Conservation (phyloP, 2,113 vertebrate genomes). For the Callopanchax toddi region DNA sequence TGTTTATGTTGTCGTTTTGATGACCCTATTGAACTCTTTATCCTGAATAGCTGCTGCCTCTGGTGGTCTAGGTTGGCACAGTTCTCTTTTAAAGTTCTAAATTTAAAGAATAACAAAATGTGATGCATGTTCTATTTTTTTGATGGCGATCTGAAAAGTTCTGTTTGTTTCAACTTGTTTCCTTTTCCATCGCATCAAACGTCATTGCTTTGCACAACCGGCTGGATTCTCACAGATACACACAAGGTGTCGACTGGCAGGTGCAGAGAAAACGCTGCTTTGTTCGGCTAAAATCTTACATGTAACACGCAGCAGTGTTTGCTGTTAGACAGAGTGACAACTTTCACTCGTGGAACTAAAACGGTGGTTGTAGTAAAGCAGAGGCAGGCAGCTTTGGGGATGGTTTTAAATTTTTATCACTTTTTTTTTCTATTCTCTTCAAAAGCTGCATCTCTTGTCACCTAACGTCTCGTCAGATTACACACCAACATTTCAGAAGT, state of each 20-base stretch:
- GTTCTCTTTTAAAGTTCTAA: no score
- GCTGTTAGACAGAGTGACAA: not conserved
- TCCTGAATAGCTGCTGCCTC: slow-evolving; percentile 1
- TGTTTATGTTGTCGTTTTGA: slow-evolving; percentile 47
- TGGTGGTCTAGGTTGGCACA: not conserved
- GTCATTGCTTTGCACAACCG: not conserved
- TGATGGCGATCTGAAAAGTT: not conserved
- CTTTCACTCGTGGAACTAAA: not conserved
- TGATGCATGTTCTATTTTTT: not conserved
- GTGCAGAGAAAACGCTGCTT: no score
- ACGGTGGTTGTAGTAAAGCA: not conserved
- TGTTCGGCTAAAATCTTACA: not conserved
- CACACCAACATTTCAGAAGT: not conserved
- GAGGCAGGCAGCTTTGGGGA: not conserved
- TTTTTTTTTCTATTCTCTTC: not conserved
- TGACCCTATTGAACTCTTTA: slow-evolving; percentile 40
- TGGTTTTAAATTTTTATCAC: not conserved
- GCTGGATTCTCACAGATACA: not conserved
- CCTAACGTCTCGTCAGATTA: not conserved
- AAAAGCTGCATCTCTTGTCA: not conserved
- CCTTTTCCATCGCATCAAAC: not conserved
- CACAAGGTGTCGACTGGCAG: not conserved
- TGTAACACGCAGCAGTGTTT: no score
- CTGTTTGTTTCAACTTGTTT: not conserved
- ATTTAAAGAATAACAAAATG: not conserved